Base-by-base conservation (phyloP, 2,113 vertebrate genomes). In the Chaetura pelagica region DNA sequence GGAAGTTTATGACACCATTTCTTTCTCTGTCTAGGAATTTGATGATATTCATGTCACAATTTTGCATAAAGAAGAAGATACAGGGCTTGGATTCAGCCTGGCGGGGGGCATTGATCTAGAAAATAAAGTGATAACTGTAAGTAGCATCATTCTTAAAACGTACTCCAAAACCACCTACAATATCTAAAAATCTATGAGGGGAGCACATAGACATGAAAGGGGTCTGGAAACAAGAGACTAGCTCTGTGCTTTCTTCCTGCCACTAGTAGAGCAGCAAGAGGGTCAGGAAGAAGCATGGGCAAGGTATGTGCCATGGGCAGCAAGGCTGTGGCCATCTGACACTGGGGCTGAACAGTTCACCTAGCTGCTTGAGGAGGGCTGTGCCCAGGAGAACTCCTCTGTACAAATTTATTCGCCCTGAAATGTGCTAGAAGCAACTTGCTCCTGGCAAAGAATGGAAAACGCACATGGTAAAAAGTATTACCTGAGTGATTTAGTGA, bases 31-130 rank as follows among this genome's bases (percentile, higher is more conserved):
- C 71, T 97, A 99, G 99, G 98, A 99, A 98, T 95, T 99, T 68
- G 98, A 98, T 89, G 98, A 99, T 96, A 99, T 99, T 87, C 99
- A 99, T 1, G 99, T 99, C 27, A 99, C 99, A 52, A 84, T 99
- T 96, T 87, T 99, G 42, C 99, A 99, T 87, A 99, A 99, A 97
- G 99, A 99, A 35, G 99, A 99, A 58, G 99, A 99, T 7, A 97
- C 97, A 0, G 99, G 99, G 12, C 98, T 99, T 34, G 99, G 99
- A 69, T 99, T 99, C 97, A 99, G 98, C 96, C 97, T 99, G 32
- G 99, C 99, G 13, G 99, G 99, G 48, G 99, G 99, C 4, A 97
- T 97, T 4, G 99, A 99, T 89, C 98, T 98, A 64, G 99, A 99
- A 97, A 99, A 97, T 93, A 99, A 99, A 96, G 97, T 98, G 40